phyloP scores from a whole-genome alignment of 2,888 invertebrate genomes.

The Lapara coniferarum region DNA sequence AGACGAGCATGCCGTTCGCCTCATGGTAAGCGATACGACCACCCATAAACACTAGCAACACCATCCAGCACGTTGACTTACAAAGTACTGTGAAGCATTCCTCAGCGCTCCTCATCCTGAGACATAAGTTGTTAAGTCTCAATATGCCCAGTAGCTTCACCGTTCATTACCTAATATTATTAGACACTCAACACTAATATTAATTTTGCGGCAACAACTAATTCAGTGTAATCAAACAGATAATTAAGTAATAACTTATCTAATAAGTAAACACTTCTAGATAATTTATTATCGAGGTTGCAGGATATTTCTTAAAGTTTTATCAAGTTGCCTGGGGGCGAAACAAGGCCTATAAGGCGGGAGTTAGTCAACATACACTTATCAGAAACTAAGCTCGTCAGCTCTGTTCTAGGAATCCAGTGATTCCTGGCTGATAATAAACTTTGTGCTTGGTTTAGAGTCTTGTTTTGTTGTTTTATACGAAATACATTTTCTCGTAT shows the following conservation, averaged over 20 bases:
- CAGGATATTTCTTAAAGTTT: conserved; percentile 5
- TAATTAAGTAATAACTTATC: neutral
- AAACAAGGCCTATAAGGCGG: conserved; percentile 6
- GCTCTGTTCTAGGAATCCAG: neutral
- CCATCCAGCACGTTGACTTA: too few species aligned
- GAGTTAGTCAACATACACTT: conserved; percentile 1
- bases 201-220: neutral
- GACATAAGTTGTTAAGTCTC: too few species aligned
- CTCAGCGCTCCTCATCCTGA: too few species aligned
- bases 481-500: neutral
- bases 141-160: too few species aligned
- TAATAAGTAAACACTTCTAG: neutral
- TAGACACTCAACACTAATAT: neutral
- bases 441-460: neutral
- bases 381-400: conserved; percentile 14
- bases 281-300: neutral
- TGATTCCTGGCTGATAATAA: conserved; percentile 1
- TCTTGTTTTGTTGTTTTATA: neutral
- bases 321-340: conserved; percentile 10
- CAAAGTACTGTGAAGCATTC: too few species aligned
- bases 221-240: neutral
- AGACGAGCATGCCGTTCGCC: too few species aligned
- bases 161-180: neutral
- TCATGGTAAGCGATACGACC: too few species aligned
- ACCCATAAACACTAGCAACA: too few species aligned